Percentiles rank a stretch among this genome's conserved stretches.
Conservation (phyloP, 1,140 invertebrate species). For the Helicorthomorpha holstii region DNA sequence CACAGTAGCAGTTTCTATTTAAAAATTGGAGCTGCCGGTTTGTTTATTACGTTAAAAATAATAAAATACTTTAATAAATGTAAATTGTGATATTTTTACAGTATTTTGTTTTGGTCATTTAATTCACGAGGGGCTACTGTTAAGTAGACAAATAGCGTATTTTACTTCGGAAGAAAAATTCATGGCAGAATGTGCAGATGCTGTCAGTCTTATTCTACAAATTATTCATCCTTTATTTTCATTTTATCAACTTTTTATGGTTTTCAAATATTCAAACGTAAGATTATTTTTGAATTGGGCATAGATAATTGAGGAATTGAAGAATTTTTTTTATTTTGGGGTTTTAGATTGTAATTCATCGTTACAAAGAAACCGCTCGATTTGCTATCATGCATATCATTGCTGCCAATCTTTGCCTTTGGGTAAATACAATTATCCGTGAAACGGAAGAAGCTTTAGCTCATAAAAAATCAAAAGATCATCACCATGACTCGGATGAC, state of each 20-base stretch:
- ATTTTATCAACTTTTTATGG: conserved; percentile 49
- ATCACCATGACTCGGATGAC: not conserved
- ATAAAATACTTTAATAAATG: not conserved
- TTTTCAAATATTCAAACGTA: conserved; percentile 60
- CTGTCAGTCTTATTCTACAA: conserved; percentile 33
- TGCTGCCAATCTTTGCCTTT: conserved; percentile 48
- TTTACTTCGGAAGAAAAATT: conserved; percentile 28
- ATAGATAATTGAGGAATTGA: not conserved
- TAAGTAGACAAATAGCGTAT: conserved; percentile 42
- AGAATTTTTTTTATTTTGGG: conserved; percentile 9
- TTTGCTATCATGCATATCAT: conserved; percentile 57
- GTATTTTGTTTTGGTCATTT: conserved; percentile 53
- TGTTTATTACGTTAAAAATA: conserved; percentile 9
- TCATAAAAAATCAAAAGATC: not conserved
- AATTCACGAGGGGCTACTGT: conserved; percentile 42
- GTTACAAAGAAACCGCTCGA: conserved; percentile 35
- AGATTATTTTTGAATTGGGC: conserved; percentile 19
- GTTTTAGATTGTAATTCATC: conserved; percentile 40
- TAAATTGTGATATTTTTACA: conserved; percentile 22
- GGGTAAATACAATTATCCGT: conserved; percentile 49
- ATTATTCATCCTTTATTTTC: conserved; percentile 46
- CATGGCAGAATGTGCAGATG: conserved; percentile 28
- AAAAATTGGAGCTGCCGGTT: conserved; percentile 51
- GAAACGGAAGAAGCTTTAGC: conserved; percentile 38
- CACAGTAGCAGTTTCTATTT: conserved; percentile 53